These are phyloP conservation scores for Teleiodes luculella DNA, from an alignment of 2,888 invertebrate genomes.

Conservation along the genomic window DNA sequence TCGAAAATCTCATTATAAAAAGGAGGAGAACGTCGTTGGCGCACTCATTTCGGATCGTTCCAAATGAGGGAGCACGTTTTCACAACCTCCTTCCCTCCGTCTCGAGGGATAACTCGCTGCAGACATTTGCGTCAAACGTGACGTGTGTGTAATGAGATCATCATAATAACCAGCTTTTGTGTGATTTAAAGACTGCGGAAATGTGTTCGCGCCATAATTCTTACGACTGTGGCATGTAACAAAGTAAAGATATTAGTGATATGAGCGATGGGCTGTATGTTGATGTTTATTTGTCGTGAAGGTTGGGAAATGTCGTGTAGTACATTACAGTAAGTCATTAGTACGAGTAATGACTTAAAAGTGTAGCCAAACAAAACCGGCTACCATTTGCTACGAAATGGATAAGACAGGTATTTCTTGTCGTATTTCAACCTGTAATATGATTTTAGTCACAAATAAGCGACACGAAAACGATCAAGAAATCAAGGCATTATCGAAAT, in stretches of 20 bases:
- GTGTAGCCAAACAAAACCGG: too few relatives aligned
- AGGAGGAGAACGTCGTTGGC: constrained; percentile 20
- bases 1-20: constrained; percentile 33
- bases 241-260: neutral
- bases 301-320: too few relatives aligned
- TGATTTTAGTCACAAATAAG: too few relatives aligned
- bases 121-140: constrained; percentile 38
- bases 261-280: neutral
- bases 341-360: too few relatives aligned
- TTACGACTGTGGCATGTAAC: neutral
- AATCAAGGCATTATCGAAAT: too few relatives aligned
- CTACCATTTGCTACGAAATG: too few relatives aligned
- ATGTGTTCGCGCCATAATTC: constrained; percentile 23
- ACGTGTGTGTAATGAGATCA: constrained; percentile 45
- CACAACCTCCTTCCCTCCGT: constrained; percentile 6
- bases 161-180: constrained; percentile 22
- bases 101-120: constrained; percentile 19
- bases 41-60: constrained; percentile 27
- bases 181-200: constrained; percentile 8
- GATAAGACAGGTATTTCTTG: too few relatives aligned
- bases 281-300: too few relatives aligned
- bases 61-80: constrained; percentile 26
- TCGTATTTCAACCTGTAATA: too few relatives aligned
- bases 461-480: too few relatives aligned
- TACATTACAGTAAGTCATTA: too few relatives aligned